Conservation (phyloP, 2,797 vertebrate species). For the Sebastes oblongus region DNA sequence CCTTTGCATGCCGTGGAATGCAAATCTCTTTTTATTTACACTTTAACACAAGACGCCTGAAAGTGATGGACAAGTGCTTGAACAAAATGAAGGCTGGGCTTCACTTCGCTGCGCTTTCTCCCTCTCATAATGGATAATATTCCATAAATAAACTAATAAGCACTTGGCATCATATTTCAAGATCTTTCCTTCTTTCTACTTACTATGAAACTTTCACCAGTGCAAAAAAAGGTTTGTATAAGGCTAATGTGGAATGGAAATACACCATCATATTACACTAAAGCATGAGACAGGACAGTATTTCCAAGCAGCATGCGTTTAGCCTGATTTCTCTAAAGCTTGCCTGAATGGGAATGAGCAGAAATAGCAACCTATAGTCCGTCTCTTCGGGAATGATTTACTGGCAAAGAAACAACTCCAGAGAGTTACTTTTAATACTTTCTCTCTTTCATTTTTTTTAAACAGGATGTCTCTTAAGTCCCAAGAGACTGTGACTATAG, state of each 20-base stretch:
- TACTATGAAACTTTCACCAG: slow-evolving; percentile 79
- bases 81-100: not conserved
- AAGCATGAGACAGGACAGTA: slow-evolving; percentile 51
- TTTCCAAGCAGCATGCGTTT: slow-evolving; percentile 70
- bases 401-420: slow-evolving; percentile 1
- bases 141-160: not conserved
- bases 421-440: slow-evolving; percentile 70
- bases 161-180: slow-evolving; percentile 38
- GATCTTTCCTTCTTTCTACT: slow-evolving; percentile 10
- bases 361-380: not conserved
- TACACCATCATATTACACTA: not conserved
- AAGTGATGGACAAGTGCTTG: slow-evolving; percentile 43
- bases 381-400: slow-evolving; percentile 26
- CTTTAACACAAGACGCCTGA: slow-evolving; percentile 32
- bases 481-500: slow-evolving; percentile 72
- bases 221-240: slow-evolving; percentile 61
- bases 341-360: slow-evolving; percentile 60
- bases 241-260: slow-evolving; percentile 26
- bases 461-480: slow-evolving; percentile 83
- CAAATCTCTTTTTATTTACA: slow-evolving; percentile 20
- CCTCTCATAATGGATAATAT: not conserved
- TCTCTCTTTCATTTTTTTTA: slow-evolving; percentile 76
- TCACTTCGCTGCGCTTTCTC: not conserved
- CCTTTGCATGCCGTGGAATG: slow-evolving; percentile 60
- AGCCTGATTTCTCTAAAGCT: slow-evolving; percentile 53